phyloP scores from a whole-genome alignment of 92 coral and sea anemone species.

The Paragorgia papillata region DNA sequence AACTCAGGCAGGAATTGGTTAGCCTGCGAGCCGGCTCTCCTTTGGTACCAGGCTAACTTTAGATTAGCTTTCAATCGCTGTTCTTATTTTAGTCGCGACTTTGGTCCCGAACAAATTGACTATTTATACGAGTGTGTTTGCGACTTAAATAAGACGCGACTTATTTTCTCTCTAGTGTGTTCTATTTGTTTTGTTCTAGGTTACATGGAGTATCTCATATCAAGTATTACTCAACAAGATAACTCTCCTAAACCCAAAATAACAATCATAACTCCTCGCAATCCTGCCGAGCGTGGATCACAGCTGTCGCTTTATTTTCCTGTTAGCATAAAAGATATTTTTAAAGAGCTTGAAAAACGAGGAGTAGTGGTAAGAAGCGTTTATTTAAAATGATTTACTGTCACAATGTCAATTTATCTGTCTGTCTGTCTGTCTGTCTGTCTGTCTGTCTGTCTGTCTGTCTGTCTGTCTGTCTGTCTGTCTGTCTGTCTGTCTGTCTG shows the following conservation, averaged over 20 bases:
- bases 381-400: no score
- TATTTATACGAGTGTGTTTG: no score
- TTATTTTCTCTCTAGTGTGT: not conserved
- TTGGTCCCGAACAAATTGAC: no score
- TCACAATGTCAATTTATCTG: not conserved
- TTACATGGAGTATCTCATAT: conserved; percentile 76
- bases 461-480: no score
- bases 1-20: no score
- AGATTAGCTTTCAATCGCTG: no score
- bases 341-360: conserved; percentile 69
- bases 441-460: not conserved
- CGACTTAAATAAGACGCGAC: no score
- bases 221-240: conserved; percentile 46
- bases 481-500: no score
- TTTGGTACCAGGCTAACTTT: no score
- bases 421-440: not conserved
- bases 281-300: conserved; percentile 89
- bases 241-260: conserved; percentile 20
- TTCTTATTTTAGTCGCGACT: no score
- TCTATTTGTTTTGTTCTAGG: conserved; percentile 55
- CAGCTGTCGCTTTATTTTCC: conserved; percentile 81
- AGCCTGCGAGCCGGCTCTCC: no score
- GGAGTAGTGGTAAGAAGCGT: conserved; percentile 86
- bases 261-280: conserved; percentile 75
- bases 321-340: conserved; percentile 57